Percentiles rank a stretch among this genome's conserved stretches.
phyloP scores from a whole-genome alignment of 2,888 invertebrate genomes.

The Myopa tessellatipennis region DNA sequence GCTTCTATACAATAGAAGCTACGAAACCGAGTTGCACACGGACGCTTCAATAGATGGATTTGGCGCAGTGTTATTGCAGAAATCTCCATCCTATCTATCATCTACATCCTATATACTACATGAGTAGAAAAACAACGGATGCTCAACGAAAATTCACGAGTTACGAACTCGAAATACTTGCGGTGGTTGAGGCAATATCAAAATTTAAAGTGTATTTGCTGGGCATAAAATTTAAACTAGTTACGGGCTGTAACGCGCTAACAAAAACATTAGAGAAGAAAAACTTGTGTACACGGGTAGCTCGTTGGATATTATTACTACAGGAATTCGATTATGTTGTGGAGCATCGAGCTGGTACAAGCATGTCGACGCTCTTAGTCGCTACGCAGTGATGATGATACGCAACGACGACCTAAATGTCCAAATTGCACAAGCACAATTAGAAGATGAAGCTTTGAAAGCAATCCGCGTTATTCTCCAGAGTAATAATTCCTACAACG shows the following conservation, averaged over 20 bases:
- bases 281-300: constrained; percentile 43
- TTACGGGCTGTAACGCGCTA: constrained; percentile 47
- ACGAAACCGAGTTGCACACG: constrained; percentile 36
- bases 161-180: constrained; percentile 40
- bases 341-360: constrained; percentile 39
- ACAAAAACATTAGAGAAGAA: constrained; percentile 46
- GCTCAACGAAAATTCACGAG: constrained; percentile 29
- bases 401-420: constrained; percentile 17
- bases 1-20: constrained; percentile 32
- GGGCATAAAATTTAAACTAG: constrained; percentile 45
- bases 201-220: constrained; percentile 53
- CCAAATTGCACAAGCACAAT: constrained; percentile 29
- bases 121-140: constrained; percentile 39
- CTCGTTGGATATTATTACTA: constrained; percentile 41
- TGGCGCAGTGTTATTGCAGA: constrained; percentile 36
- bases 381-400: constrained; percentile 42
- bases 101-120: constrained; percentile 36
- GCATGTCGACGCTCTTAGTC: constrained; percentile 46
- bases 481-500: neutral
- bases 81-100: constrained; percentile 21
- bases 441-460: constrained; percentile 23
- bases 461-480: constrained; percentile 18
- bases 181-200: constrained; percentile 46
- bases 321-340: constrained; percentile 47
- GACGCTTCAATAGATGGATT: constrained; percentile 38